Conservation (phyloP, 2,888 invertebrate genomes). For the Tetragonula carbonaria region DNA sequence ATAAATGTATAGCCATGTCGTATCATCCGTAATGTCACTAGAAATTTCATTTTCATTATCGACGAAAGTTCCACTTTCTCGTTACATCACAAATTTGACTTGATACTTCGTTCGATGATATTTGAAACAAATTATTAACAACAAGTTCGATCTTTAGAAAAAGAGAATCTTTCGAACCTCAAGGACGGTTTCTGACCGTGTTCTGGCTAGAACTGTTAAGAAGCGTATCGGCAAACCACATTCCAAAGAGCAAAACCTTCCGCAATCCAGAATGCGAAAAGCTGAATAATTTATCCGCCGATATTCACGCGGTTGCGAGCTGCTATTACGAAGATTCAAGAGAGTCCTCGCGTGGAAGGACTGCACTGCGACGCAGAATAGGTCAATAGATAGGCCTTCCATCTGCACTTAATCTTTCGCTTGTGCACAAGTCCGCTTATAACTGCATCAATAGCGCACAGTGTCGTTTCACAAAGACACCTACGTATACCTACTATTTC, state of each 20-base stretch:
- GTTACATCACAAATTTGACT: slow-evolving; percentile 1
- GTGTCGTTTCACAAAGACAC: slow-evolving; percentile 55
- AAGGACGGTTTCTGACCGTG: neutral
- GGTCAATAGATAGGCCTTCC: slow-evolving; percentile 74
- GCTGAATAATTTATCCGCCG: slow-evolving; percentile 18
- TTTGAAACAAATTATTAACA: no score
- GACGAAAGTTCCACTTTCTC: neutral
- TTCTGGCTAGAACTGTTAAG: neutral
- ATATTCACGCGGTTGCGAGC: slow-evolving; percentile 63
- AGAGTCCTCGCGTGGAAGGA: slow-evolving; percentile 57
- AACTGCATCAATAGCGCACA: slow-evolving; percentile 52
- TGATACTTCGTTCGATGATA: neutral
- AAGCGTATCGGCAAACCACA: slow-evolving; percentile 21
- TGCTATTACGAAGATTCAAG: slow-evolving; percentile 67
- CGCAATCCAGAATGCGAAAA: slow-evolving; percentile 25
- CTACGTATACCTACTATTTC: neutral
- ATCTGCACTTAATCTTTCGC: slow-evolving; percentile 51
- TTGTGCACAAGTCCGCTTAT: slow-evolving; percentile 20
- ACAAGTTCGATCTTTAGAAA: neutral
- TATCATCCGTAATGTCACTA: neutral
- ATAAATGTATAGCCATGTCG: neutral
- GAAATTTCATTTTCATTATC: neutral
- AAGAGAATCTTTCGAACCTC: neutral
- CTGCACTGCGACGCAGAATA: slow-evolving; percentile 72
- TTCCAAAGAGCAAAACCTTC: slow-evolving; percentile 30